These are phyloP conservation scores for Epicauta chinensis DNA, from an alignment of 1,140 invertebrate genomes.

Conservation along the genomic window DNA sequence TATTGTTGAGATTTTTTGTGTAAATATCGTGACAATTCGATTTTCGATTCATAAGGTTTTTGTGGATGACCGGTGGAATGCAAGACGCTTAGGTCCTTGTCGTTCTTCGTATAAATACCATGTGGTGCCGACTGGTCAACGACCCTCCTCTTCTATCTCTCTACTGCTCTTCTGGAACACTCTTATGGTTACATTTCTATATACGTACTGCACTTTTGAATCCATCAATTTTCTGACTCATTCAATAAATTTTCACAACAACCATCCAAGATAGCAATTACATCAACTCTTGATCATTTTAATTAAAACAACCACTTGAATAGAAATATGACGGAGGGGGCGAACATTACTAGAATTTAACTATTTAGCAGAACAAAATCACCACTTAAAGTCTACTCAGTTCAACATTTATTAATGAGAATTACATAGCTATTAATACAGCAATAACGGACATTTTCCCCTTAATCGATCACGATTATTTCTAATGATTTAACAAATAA, in stretches of 20 bases:
- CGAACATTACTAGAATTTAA: no score
- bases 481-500: no score
- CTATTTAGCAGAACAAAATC: no score
- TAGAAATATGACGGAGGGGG: no score
- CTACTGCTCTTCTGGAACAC: no score
- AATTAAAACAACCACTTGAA: no score
- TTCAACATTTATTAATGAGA: no score
- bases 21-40: background rate
- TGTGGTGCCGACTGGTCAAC: conserved; percentile 23
- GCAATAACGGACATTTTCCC: no score
- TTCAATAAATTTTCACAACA: conserved; percentile 6
- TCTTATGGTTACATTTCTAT: background rate
- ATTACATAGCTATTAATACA: no score
- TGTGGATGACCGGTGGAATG: conserved; percentile 21
- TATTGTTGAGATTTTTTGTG: background rate
- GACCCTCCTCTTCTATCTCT: conserved; percentile 5
- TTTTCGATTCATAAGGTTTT: conserved; percentile 17
- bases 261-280: background rate
- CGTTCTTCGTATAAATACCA: conserved; percentile 10
- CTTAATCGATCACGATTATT: no score
- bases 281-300: no score
- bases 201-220: conserved; percentile 3
- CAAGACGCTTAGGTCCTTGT: conserved; percentile 8
- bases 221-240: conserved; percentile 7
- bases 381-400: no score